These are phyloP conservation scores for Rugalucina vietnamica DNA, from an alignment of 2,888 invertebrate species.

Conservation along the genomic window DNA sequence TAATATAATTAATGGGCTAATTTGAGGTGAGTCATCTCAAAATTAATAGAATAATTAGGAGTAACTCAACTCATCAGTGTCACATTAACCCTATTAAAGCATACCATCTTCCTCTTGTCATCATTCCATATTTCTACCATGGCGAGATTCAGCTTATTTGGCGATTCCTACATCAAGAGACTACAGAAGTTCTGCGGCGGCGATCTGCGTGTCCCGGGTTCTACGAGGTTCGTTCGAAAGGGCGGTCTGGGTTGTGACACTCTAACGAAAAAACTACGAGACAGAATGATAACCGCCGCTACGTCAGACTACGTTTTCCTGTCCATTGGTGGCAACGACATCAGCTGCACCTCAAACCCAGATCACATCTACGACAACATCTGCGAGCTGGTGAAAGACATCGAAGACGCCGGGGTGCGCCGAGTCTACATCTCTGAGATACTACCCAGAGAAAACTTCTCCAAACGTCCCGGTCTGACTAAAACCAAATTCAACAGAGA, in stretches of 20 bases:
- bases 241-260: not conserved
- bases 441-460: not conserved
- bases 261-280: not conserved
- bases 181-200: not conserved
- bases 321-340: not conserved
- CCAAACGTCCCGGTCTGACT: not conserved
- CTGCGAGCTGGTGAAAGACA: not conserved
- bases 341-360: not conserved
- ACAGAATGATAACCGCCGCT: not conserved
- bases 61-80: too few relatives aligned
- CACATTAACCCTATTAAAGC: too few relatives aligned
- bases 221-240: not conserved
- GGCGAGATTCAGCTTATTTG: not conserved
- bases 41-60: too few relatives aligned
- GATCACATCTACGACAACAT: not conserved
- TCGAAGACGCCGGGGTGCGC: not conserved
- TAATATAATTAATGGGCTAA: too few relatives aligned
- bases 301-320: not conserved
- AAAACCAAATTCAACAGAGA: not conserved
- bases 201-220: not conserved
- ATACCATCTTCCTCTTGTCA: too few relatives aligned
- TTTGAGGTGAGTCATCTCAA: too few relatives aligned
- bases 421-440: not conserved
- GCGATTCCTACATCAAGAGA: conserved; percentile 4
- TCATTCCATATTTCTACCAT: too few relatives aligned